Conservation (phyloP, 2,888 invertebrate species). For the Carcina quercana region DNA sequence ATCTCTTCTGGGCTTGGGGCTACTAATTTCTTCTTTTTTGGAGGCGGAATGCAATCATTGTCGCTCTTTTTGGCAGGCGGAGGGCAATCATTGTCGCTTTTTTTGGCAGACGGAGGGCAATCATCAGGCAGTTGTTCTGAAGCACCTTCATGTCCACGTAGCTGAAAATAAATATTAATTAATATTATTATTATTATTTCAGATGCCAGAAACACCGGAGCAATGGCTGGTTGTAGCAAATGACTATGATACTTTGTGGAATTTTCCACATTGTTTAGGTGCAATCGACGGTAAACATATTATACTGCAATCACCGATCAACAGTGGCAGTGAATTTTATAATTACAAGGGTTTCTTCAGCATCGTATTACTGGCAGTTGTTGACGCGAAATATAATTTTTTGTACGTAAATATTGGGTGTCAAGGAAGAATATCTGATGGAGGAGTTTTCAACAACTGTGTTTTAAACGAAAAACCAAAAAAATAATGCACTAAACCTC, state of each 20-base stretch:
- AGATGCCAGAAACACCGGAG: constrained; percentile 4
- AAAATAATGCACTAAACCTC: constrained; percentile 18
- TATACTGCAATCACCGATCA: constrained; percentile 23
- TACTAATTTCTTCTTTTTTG: too few relatives aligned
- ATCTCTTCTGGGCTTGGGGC: too few relatives aligned
- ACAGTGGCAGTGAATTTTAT: constrained; percentile 22
- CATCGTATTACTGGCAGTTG: constrained; percentile 21
- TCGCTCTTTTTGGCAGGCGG: too few relatives aligned
- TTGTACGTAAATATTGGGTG: constrained; percentile 22
- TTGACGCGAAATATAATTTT: constrained; percentile 21
- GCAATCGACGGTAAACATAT: constrained; percentile 33
- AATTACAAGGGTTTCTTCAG: constrained; percentile 22
- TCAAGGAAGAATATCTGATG: constrained; percentile 22
- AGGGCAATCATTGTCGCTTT: too few relatives aligned
- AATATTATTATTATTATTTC: too few relatives aligned
- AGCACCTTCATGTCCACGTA: too few relatives aligned
- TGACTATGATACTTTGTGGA: constrained; percentile 22
- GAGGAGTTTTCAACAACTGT: constrained; percentile 23
- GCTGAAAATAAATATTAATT: too few relatives aligned
- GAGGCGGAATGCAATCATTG: too few relatives aligned
- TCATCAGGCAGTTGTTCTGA: too few relatives aligned
- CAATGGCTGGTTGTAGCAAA: constrained; percentile 18
- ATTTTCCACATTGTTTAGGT: constrained; percentile 30
- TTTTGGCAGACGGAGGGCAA: too few relatives aligned
- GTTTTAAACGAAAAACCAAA: constrained; percentile 21